Percentiles rank a stretch among this genome's conserved stretches.
phyloP scores from a whole-genome alignment of 1,140 invertebrate genomes.

The Plodia interpunctella region DNA sequence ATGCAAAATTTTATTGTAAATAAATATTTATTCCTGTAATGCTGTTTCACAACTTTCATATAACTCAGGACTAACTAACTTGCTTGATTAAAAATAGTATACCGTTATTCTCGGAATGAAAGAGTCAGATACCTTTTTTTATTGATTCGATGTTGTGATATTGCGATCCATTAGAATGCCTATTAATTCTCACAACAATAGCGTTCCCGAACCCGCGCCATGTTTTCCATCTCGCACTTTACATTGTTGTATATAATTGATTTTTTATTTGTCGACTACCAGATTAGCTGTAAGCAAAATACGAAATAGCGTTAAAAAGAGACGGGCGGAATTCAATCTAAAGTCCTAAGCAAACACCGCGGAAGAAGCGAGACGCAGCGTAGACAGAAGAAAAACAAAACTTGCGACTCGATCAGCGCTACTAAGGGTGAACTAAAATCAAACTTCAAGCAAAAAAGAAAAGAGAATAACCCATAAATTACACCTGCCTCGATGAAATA shows the following conservation, averaged over 20 bases:
- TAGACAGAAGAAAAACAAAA: constrained; percentile 73
- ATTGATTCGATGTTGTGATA: constrained; percentile 66
- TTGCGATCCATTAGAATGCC: constrained; percentile 49
- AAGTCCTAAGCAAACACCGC: constrained; percentile 61
- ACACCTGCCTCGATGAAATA: constrained; percentile 64
- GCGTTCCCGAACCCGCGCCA: constrained; percentile 27
- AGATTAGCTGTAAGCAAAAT: constrained; percentile 37
- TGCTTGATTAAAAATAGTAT: constrained; percentile 27
- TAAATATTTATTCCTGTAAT: too few relatives aligned
- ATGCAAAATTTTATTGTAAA: too few relatives aligned
- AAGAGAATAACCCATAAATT: constrained; percentile 53
- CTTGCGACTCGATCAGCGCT: constrained; percentile 48
- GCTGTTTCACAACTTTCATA: too few relatives aligned
- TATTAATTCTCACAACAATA: constrained; percentile 61
- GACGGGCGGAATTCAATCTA: constrained; percentile 55
- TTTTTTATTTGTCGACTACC: constrained; percentile 42
- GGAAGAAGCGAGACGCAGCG: constrained; percentile 52
- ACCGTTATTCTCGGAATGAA: constrained; percentile 56
- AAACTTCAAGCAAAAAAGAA: constrained; percentile 40
- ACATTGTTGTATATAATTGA: constrained; percentile 51
- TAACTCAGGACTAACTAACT: constrained; percentile 4
- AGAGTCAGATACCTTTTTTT: constrained; percentile 49
- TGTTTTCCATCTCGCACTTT: constrained; percentile 44
- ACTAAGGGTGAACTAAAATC: constrained; percentile 49
- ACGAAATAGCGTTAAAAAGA: constrained; percentile 36